These are phyloP conservation scores for Catagonus wagneri DNA, from an alignment of 2,113 vertebrate genomes.

Conservation along the genomic window DNA sequence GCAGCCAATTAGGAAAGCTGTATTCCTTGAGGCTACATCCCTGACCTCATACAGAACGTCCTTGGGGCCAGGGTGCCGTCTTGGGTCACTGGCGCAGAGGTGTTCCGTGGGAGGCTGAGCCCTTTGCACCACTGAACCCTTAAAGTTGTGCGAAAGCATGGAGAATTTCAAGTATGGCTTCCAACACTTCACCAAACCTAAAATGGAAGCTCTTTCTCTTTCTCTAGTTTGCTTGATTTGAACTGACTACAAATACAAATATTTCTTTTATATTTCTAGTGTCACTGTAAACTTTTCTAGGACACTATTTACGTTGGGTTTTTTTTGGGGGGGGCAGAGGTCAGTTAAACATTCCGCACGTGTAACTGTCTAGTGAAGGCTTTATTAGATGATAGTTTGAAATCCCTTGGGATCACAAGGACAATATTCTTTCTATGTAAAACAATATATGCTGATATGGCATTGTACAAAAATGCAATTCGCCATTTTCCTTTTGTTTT, in stretches of 20 bases:
- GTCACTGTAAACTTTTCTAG: background rate
- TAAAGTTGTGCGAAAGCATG: background rate
- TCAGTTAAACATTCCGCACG: background rate
- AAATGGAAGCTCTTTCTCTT: background rate
- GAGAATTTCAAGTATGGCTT: background rate
- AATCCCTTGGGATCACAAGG: background rate
- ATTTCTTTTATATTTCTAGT: conserved; percentile 22
- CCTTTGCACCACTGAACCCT: background rate
- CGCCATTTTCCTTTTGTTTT: conserved; percentile 41
- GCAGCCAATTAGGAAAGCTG: background rate
- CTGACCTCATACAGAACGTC: background rate
- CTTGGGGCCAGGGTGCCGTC: background rate
- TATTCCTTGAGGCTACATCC: background rate
- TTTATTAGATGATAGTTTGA: conserved; percentile 43
- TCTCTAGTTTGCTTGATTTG: background rate
- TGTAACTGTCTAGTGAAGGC: background rate
- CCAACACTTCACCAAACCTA: background rate
- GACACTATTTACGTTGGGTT: background rate
- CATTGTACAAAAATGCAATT: background rate
- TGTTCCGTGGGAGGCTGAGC: background rate
- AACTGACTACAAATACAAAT: background rate
- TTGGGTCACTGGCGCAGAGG: background rate
- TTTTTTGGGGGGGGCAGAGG: background rate
- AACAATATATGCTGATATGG: background rate
- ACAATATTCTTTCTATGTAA: background rate